Base-by-base conservation (phyloP, 2,113 vertebrate species). In the Sylvietta virens region DNA sequence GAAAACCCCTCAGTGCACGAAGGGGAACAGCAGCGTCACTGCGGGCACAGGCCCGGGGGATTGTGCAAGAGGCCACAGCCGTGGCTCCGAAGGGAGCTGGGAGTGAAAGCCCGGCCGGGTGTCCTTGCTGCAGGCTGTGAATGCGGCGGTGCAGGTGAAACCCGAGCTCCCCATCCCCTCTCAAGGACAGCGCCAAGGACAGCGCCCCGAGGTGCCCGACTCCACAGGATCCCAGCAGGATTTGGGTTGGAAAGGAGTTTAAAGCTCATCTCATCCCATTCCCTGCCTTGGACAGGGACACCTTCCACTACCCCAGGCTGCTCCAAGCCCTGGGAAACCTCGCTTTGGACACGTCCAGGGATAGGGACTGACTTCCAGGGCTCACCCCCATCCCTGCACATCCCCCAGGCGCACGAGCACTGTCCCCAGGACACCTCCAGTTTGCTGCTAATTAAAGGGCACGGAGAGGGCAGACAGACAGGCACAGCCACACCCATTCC, bases 1-100 rank as follows among this genome's bases (percentile, higher is more conserved):
- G 44, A 37, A 20, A 66, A 53, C 51, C 31, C 58, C 67, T 1
- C 9, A 1, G 8, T 0, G 18, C 21, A 1, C 1, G 1, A 3
- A 11, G 21, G 27, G 69, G 10, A 50, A 15, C 39, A 4, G 66
- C 39, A 4, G 66, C 0, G 0, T 3, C 80, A 6, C 54, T 2
- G 50, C 0, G 1, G 76, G 66, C 42, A 42, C 60, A 7, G 56
- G 22, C 65, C 9, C 31, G 61, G 27, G 15, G 7, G 7, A 2
- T 51, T 47, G 2, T 54, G 44, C 33, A 45, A 14, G 82, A 67
- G 51, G 42, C 21, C 37, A 14, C 6, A 27, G 80, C 50, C 1
- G 13, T 22, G n/a, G 80, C 76, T 19, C 0, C 0, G 44, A 13
- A 47, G 26, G 82, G 47, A 90, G 86, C 45, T 27, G 76, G 23